Evolutionary conservation across 1,140 invertebrate genomes (phyloP), one percentile per base, ranked within the genome.

Genomic region (Asbolus verrucosus): DNA sequence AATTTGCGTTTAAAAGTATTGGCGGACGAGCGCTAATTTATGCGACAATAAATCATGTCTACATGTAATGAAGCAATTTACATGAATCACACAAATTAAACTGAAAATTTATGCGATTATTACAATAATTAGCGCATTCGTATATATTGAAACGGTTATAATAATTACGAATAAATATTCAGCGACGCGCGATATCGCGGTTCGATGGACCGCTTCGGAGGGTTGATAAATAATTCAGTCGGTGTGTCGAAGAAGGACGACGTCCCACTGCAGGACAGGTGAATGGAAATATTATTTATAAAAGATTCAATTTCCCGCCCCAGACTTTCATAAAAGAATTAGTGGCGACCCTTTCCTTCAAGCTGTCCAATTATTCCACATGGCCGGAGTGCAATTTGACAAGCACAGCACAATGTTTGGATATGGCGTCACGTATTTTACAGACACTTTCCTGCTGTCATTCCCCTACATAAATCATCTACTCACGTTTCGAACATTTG

Each of bases 401-500:
- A 65, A 46, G 39, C 63, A 41, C 43, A 41, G 24, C 24, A 46
- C 63, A 65, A 46, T 65, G 63, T 65, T 65, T 65, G 63, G 63
- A 65, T 65, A 31, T 65, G 43, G 43, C 43, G 63, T 65, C 63
- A 65, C 63, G 63, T 65, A 65, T 65, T 65, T 65, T 65, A 65
- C 63, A 65, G 63, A 65, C 63, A 65, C 63, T 65, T 65, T 65
- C 63, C 63, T 65, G 63, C 63, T 65, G 63, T 65, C 63, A 65
- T 65, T 65, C 63, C 30, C 24, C 30, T 65, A 65, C 43, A 65
- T 65, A 65, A 65, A 65, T 65, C 63, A 65, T 65, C 63, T 46
- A 38, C 21, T 41, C 63, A 65, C 63, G 63, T 65, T 65, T 65
- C 43, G 39, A 65, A 46, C 63, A 65, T 65, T 65, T 65, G 63